Conservation (phyloP, 2,797 vertebrate species). For the Poeciliopsis presidionis region DNA sequence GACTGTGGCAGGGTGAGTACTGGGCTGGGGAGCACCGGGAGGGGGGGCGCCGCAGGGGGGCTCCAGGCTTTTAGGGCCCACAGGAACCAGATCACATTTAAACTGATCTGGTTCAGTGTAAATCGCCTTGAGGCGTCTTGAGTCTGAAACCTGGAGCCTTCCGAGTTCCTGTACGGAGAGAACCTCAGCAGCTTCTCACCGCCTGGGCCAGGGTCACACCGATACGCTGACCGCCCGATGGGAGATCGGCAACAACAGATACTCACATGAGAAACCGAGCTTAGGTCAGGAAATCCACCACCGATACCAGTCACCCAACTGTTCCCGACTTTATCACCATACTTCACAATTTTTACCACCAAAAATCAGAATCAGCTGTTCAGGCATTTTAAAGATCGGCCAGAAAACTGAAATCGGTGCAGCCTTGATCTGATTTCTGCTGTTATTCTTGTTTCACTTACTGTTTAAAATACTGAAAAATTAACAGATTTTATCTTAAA, state of each 20-base stretch:
- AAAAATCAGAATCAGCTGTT: not conserved
- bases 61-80: conserved; percentile 35
- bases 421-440: not conserved
- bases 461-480: not conserved
- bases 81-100: no score
- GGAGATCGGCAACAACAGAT: no score
- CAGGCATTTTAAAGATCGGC: no score
- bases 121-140: not conserved
- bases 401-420: no score
- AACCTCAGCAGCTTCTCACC: conserved; percentile 26
- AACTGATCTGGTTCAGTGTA: not conserved
- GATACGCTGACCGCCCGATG: no score
- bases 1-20: conserved; percentile 90
- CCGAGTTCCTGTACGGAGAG: conserved; percentile 19
- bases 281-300: no score
- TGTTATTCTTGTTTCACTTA: not conserved
- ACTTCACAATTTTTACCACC: no score
- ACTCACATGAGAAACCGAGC: no score
- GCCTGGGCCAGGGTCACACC: no score
- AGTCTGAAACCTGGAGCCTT: conserved; percentile 39
- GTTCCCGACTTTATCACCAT: no score
- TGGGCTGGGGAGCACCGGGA: conserved; percentile 52
- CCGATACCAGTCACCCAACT: no score
- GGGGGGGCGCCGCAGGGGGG: conserved; percentile 18
- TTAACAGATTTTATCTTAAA: not conserved